These are phyloP conservation scores for Heliangelus exortis DNA, from an alignment of 2,797 vertebrate species.

Conservation along the genomic window DNA sequence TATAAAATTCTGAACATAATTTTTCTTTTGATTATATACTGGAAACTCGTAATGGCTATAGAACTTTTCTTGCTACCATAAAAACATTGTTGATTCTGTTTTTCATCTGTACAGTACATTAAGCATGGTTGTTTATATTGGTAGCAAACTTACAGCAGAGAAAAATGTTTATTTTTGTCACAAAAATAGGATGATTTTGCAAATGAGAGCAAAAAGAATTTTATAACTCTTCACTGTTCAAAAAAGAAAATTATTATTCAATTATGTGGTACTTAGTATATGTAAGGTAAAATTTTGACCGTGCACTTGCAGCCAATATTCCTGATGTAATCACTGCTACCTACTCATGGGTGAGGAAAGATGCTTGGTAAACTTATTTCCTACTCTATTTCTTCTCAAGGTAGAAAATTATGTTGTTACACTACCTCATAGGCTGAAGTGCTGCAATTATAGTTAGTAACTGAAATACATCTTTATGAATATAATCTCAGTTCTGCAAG, in stretches of 20 bases:
- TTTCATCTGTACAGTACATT: constrained; percentile 7
- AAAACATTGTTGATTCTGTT: background rate
- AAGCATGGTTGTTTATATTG: background rate
- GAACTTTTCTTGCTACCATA: background rate
- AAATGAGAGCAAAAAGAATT: background rate
- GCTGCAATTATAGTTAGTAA: background rate
- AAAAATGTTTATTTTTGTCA: background rate
- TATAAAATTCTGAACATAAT: background rate
- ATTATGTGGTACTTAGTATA: background rate
- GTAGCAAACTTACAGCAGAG: background rate
- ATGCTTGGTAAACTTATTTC: background rate
- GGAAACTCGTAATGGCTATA: background rate
- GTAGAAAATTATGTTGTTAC: background rate
- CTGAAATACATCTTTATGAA: constrained; percentile 1
- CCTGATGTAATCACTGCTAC: background rate
- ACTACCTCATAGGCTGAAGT: background rate
- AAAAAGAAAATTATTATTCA: background rate
- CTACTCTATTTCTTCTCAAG: background rate
- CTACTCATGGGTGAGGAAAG: background rate
- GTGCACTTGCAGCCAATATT: background rate
- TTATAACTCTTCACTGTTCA: background rate
- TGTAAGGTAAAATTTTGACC: background rate
- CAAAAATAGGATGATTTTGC: background rate
- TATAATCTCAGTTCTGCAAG: constrained; percentile 20
- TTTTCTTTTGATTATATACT: background rate